Conservation (phyloP, 2,797 vertebrate genomes). For the Spondyliosoma cantharus region DNA sequence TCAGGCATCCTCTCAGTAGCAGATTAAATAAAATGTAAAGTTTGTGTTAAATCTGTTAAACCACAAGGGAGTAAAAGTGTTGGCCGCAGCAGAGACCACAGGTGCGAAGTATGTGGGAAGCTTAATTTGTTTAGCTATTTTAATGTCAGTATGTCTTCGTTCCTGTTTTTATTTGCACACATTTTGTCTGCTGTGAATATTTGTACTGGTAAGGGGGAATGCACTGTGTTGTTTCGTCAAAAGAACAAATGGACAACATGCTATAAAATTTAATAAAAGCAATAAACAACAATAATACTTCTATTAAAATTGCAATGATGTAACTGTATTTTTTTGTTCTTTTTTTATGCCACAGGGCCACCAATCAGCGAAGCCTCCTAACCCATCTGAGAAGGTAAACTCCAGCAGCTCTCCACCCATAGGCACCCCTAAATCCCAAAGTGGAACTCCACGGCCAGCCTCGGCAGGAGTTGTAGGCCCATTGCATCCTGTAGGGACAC, state of each 20-base stretch:
- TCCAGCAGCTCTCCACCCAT: slow-evolving; percentile 88
- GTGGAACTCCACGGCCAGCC: slow-evolving; percentile 81
- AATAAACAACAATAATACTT: not conserved
- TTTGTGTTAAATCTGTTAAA: slow-evolving; percentile 19
- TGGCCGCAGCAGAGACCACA: slow-evolving; percentile 34
- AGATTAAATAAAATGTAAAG: slow-evolving; percentile 5
- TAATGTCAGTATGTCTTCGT: slow-evolving; percentile 51
- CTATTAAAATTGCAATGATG: not conserved
- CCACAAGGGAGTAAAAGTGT: slow-evolving; percentile 3
- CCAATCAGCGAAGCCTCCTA: slow-evolving; percentile 84
- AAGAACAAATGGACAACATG: not conserved
- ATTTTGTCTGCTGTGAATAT: not conserved
- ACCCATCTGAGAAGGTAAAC: slow-evolving; percentile 86
- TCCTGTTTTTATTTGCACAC: slow-evolving; percentile 64
- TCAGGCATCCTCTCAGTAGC: slow-evolving; percentile 57
- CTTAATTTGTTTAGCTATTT: slow-evolving; percentile 68
- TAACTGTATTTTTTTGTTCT: not conserved
- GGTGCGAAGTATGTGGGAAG: slow-evolving; percentile 44
- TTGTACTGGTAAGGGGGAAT: not conserved
- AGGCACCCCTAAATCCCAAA: slow-evolving; percentile 90
- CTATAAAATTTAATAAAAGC: not conserved
- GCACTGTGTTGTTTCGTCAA: not conserved
- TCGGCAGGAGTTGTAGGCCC: slow-evolving; percentile 80
- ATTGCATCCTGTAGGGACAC: slow-evolving; percentile 77
- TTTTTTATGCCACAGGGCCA: slow-evolving; percentile 67